Evolutionary conservation across 1,140 invertebrate species (phyloP).

Genomic region (Psilanteris sp.): DNA sequence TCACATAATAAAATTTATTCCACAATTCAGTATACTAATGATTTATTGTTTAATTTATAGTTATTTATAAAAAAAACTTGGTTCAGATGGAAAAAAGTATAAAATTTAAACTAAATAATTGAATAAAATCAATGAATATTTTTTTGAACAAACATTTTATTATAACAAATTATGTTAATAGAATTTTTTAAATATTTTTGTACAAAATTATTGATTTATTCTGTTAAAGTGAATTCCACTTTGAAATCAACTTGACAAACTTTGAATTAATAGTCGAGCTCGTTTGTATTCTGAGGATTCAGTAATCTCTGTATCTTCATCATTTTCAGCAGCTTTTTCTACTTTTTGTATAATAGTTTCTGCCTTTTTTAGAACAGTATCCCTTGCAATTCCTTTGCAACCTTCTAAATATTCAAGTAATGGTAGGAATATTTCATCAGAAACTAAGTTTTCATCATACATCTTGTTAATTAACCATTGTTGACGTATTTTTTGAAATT

Average conservation of each 20-base stretch:
- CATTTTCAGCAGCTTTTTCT: constrained; percentile 67
- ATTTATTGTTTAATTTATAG: too few species aligned
- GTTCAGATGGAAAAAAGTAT: too few species aligned
- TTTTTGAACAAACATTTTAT: too few species aligned
- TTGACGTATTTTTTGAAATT: constrained; percentile 88
- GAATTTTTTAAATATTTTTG: constrained; percentile 5
- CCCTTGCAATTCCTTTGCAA: constrained; percentile 83
- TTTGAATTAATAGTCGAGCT: constrained; percentile 80
- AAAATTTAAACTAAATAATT: too few species aligned
- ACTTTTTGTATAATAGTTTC: constrained; percentile 79
- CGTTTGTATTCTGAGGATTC: constrained; percentile 81
- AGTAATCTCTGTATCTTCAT: constrained; percentile 65
- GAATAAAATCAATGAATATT: too few species aligned
- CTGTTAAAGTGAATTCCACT: too few species aligned
- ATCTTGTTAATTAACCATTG: constrained; percentile 86
- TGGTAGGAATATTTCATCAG: constrained; percentile 82
- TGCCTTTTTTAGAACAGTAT: constrained; percentile 82
- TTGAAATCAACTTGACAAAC: constrained; percentile 66
- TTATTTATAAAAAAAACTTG: too few species aligned
- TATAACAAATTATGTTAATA: constrained; percentile 12
- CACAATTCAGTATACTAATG: too few species aligned
- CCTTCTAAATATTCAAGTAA: constrained; percentile 86
- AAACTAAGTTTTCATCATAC: constrained; percentile 81
- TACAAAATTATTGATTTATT: too few species aligned
- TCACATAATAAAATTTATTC: constrained; percentile 2